Evolutionary conservation across 2,113 vertebrate genomes (phyloP), one percentile per base, ranked within the genome.

Genomic region (Chlorodrepanis virens): DNA sequence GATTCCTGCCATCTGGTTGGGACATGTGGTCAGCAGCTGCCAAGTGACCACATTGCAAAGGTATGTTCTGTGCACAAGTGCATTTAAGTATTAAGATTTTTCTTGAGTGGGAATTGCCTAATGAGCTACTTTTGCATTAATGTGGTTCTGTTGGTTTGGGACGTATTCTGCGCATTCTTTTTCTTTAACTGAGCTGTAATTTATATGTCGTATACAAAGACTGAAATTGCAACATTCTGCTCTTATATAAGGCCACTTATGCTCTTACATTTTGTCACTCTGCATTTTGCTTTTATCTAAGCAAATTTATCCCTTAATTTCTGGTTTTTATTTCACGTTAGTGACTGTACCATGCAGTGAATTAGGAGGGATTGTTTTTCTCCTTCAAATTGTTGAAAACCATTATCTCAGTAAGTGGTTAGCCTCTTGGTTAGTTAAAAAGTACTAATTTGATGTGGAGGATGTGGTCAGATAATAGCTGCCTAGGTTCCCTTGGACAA

Each of bases 401-500:
- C 74, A 16, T 91, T 90, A 67, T 52, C 64, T 89, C 76, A 60
- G 60, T 76, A 65, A 83, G 64, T 77, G 42, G 54, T 77, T 92
- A 81, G 76, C 47, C 59, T 81, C 69, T 74, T 93, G 53, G n/a
- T 91, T 92, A 83, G 68, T 60, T 94, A 63, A 59, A 95, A 91
- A 78, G 75, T 68, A 89, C 52, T 52, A 29, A 78, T 92, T 86
- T 81, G 54, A 61, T 54, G 29, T 4, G 6, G 70, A 87, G 65
- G 52, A 84, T 89, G 60, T 78, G 56, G 27, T 70, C 37, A 83
- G 80, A 16, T 49, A 69, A 57, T n/a, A 90, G n/a, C 56, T 70
- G n/a, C 37, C 22, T 85, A 33, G 37, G 35, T 44, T 57, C 37
- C 12, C 53, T 75, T 57, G 64, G 18, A 50, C 19, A 15, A 42